Percentiles rank a stretch among this genome's conserved stretches.
Evolutionary conservation across 2,797 vertebrate species (phyloP).

Genomic region (Chelmon rostratus): DNA sequence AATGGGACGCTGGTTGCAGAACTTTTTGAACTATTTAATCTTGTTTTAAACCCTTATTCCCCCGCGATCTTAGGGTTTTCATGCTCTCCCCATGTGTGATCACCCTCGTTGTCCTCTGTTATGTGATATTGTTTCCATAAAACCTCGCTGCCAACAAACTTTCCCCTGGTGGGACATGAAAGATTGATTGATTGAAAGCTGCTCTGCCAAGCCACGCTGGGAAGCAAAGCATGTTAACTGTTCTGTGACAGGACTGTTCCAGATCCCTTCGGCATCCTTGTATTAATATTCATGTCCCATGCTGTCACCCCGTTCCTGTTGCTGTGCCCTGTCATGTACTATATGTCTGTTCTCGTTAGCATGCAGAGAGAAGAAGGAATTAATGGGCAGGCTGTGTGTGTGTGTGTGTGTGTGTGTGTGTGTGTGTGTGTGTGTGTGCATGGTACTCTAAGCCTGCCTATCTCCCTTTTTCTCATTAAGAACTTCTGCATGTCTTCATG

Average conservation of each 20-base stretch:
- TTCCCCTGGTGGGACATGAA: slow-evolving; percentile 58
- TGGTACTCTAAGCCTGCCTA: not conserved
- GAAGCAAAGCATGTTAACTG: slow-evolving; percentile 58
- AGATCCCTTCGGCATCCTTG: slow-evolving; percentile 52
- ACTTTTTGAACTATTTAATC: slow-evolving; percentile 2
- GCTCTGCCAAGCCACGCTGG: slow-evolving; percentile 52
- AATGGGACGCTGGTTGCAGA: not conserved
- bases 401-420: slow-evolving; percentile 1
- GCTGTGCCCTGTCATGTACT: slow-evolving; percentile 65
- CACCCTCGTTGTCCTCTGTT: slow-evolving; percentile 38
- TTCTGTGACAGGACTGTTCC: slow-evolving; percentile 54
- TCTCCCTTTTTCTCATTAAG: slow-evolving; percentile 13
- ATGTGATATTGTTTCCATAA: slow-evolving; percentile 46
- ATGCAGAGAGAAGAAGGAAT: slow-evolving; percentile 43
- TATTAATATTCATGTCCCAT: slow-evolving; percentile 76
- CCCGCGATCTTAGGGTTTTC: not conserved
- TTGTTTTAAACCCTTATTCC: not conserved
- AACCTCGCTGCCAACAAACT: slow-evolving; percentile 44
- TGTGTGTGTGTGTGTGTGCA: not conserved
- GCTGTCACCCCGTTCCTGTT: slow-evolving; percentile 65
- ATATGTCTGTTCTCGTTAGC: slow-evolving; percentile 67
- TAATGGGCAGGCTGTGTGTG: slow-evolving; percentile 40
- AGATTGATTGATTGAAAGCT: slow-evolving; percentile 69
- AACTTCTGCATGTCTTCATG: slow-evolving; percentile 33
- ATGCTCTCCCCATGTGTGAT: slow-evolving; percentile 27